Conservation (phyloP, 2,888 invertebrate species). For the Cacoxenus indagator region DNA sequence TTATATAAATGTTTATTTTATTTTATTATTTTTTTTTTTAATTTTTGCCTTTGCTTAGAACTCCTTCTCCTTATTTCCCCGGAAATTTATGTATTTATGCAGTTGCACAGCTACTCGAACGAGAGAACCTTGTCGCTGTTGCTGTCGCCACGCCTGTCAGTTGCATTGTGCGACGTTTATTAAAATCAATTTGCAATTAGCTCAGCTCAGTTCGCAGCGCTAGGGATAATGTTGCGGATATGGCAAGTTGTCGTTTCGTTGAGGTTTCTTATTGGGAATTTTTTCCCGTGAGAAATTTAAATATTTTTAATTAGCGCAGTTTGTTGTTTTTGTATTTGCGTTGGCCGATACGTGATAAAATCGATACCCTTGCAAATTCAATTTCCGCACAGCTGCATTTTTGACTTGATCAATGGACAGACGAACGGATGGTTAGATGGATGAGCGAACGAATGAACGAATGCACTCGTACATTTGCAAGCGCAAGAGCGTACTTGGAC, state of each 20-base stretch:
- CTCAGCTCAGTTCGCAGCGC: constrained; percentile 48
- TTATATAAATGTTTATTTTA: not conserved
- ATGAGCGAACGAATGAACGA: too few relatives aligned
- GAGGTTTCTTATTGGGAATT: constrained; percentile 24
- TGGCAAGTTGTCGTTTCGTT: constrained; percentile 25
- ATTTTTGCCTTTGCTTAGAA: not conserved
- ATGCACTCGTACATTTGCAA: constrained; percentile 55
- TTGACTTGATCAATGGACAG: not conserved
- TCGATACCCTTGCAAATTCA: constrained; percentile 25
- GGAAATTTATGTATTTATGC: constrained; percentile 66
- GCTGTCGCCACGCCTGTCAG: constrained; percentile 42
- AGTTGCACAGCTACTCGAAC: constrained; percentile 23
- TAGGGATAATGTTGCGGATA: constrained; percentile 42
- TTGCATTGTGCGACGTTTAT: constrained; percentile 41
- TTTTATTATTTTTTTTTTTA: not conserved
- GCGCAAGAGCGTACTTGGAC: constrained; percentile 27
- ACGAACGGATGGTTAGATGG: not conserved
- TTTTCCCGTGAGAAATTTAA: constrained; percentile 68
- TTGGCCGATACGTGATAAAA: constrained; percentile 34
- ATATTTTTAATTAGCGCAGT: constrained; percentile 64
- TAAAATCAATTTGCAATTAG: constrained; percentile 66
- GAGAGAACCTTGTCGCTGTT: not conserved
- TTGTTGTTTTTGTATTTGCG: constrained; percentile 47
- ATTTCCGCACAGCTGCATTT: constrained; percentile 19
- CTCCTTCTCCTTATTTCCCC: not conserved